A percentile compares a stretch with the other conserved stretches of the same genome.
These are phyloP conservation scores for Artibeus lituratus DNA, from an alignment of 2,797 vertebrate genomes.

Conservation along the genomic window DNA sequence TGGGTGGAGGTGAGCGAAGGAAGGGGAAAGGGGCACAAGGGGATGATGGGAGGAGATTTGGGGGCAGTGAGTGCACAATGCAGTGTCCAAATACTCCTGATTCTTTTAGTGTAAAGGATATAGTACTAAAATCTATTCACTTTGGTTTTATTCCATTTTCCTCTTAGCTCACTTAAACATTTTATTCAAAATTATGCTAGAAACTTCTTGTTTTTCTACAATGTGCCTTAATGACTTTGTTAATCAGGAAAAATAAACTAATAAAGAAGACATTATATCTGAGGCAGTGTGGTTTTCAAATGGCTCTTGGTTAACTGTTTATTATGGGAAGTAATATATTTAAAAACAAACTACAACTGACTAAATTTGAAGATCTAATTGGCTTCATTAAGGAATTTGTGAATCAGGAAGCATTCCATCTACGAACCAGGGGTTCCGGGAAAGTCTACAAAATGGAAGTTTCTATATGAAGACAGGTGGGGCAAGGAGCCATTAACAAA, in stretches of 20 bases:
- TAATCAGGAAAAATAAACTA: constrained; percentile 8
- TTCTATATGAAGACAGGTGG: neutral
- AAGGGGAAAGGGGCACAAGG: no score
- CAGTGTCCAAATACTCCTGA: neutral
- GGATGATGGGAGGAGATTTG: neutral
- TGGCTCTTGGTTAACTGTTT: neutral
- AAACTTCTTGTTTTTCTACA: neutral
- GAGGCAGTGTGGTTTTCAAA: neutral
- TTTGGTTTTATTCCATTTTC: neutral
- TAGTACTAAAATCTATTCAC: neutral
- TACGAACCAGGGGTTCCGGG: neutral
- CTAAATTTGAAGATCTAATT: neutral
- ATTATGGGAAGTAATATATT: neutral
- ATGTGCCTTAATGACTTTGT: neutral
- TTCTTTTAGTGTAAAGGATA: neutral
- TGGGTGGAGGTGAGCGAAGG: neutral
- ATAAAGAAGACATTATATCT: constrained; percentile 9
- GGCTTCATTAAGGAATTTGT: neutral
- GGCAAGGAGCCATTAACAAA: neutral
- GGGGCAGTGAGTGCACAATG: neutral
- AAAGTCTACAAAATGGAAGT: neutral
- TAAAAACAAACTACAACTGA: neutral
- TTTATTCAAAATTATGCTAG: constrained; percentile 17
- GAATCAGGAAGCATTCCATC: neutral
- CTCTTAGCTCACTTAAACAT: neutral